Conservation (phyloP, 2,888 invertebrate species). For the Nomada flava region DNA sequence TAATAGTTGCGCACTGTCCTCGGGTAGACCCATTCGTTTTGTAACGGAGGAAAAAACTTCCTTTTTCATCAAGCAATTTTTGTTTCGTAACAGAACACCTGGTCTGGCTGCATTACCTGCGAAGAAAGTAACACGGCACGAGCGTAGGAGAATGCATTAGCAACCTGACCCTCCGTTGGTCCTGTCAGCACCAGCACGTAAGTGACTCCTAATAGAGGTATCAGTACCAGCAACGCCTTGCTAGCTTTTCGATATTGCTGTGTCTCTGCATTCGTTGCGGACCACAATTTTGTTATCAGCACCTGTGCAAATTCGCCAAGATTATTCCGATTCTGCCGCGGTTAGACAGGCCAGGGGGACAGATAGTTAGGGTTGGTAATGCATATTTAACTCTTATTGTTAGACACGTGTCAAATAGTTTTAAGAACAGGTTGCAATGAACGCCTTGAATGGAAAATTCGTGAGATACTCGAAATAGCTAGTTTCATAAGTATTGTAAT, state of each 20-base stretch:
- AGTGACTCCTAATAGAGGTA: constrained; percentile 96
- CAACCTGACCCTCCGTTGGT: constrained; percentile 91
- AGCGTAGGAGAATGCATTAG: constrained; percentile 91
- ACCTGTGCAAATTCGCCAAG: constrained; percentile 87
- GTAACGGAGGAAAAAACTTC: not conserved
- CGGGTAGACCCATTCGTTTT: not conserved
- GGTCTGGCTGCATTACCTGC: constrained; percentile 87
- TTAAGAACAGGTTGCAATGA: too few relatives aligned
- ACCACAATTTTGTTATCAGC: constrained; percentile 95
- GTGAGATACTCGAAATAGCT: too few relatives aligned
- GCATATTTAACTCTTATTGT: too few relatives aligned
- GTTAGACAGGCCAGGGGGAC: not conserved
- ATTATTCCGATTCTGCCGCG: constrained; percentile 64
- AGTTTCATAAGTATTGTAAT: too few relatives aligned
- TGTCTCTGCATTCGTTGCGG: constrained; percentile 95
- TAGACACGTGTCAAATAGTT: too few relatives aligned
- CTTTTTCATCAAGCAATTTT: not conserved
- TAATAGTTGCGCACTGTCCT: not conserved
- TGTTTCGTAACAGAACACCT: constrained; percentile 39
- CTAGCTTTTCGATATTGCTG: constrained; percentile 96
- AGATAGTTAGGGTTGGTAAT: too few relatives aligned
- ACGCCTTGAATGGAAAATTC: too few relatives aligned
- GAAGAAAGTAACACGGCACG: constrained; percentile 94
- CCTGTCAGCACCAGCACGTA: constrained; percentile 94
- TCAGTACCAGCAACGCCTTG: constrained; percentile 95